Evolutionary conservation across 2,113 vertebrate genomes (phyloP), one percentile per base, ranked within the genome.

Genomic region (Puntigrus tetrazona): DNA sequence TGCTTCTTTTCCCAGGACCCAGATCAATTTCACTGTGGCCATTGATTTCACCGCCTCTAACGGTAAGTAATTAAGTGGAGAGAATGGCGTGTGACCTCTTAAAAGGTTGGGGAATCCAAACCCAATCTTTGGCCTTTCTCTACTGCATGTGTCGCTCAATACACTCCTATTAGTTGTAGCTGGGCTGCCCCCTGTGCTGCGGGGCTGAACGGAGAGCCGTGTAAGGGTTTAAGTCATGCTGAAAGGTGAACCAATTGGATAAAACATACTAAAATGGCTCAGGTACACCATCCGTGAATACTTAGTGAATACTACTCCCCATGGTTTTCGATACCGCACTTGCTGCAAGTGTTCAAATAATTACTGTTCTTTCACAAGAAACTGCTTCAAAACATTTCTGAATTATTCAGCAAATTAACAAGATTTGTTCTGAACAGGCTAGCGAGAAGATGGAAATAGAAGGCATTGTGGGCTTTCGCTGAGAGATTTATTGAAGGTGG

Each of bases 21-120:
- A 98, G 91, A 97, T 98, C 92, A 97, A 97, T 94, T 98, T 98
- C 93, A 98, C 97, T 0, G 97, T 98, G 90, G 97, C 97, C 91
- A 98, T 98, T 0, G 97, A 98, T 92, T 98, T 98, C 93, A 98
- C 97, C 0, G 97, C 97, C 1, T 98, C 97, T 89, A 98, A 98
- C 73, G 97, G 97, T 98, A 94, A 96, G 96, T 92, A 70, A 91
- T 90, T 88, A 81, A 69, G 14, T 43, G 20, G 29, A 38, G 69
- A 72, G 45, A 61, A 83, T 2, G 20, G 20, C 7, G 10, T 82
- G 31, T 78, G 67, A 55, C 29, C 61, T 61, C 8, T 65, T 47
- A 45, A 77, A 65, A 78, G 4, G 69, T 67, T 27, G 57, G 31
- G 43, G 7, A 52, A 69, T 70, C 61, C 22, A 82, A 79, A 79